Evolutionary conservation across 2,888 invertebrate species (phyloP), one percentile per base, ranked within the genome.

Genomic region (Drosophila falleni): DNA sequence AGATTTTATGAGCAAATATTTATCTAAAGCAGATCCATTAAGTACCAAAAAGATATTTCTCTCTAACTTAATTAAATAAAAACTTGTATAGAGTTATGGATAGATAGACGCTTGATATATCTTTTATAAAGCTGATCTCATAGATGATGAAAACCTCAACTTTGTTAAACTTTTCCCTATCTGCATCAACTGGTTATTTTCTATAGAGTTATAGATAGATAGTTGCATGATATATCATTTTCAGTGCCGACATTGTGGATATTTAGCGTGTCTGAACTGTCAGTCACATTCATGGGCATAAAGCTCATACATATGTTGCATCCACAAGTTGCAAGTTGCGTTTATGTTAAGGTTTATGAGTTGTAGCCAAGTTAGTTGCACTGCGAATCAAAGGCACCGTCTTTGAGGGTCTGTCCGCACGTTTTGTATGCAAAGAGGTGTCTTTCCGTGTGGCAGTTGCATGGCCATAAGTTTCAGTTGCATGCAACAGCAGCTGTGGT

Each of bases 361-460:
- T 55, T 42, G 29, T 9, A 49, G 41, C 47, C 3, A 41, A 56
- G 49, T 63, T 49, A 63, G 49, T 63, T 19, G 15, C 41, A 29
- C n/a, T 54, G 63, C 63, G n/a, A 64, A 64, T 64, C 63, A 64
- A 64, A 64, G 63, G 46, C 46, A 51, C 58, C 50, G 59, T 58
- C 65, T 23, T 13, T 16, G 47, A 4, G 47, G 29, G 55, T 53
- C 53, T 15, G 11, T 29, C 58, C 37, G 29, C 58, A 41, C 35
- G 51, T 37, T 62, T 54, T 19, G 62, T 62, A 62, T 65, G 65
- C 54, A 59, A 11, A 26, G 44, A n/a, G 65, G 13, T 51, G 41
- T 50, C 50, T 41, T 60, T 39, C 58, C 59, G 53, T 61, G 61
- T 61, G 61, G 61, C 61, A 53, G 61, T 50, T 49, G 58, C 58